Conservation (phyloP, 2,888 invertebrate genomes). For the Tromatobia lineatoria region DNA sequence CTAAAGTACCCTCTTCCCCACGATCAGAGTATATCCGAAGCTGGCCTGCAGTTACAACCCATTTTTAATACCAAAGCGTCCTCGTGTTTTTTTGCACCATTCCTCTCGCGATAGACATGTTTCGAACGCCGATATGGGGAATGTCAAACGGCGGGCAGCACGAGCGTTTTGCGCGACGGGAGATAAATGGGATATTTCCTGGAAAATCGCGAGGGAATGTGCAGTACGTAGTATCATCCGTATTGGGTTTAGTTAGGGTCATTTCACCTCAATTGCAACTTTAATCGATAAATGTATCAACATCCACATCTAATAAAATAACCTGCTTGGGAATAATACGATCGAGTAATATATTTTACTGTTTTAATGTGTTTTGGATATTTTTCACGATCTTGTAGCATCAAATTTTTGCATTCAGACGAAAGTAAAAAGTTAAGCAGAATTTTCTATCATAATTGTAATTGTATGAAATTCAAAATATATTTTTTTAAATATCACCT, state of each 20-base stretch:
- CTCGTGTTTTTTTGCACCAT: slow-evolving; percentile 35
- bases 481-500: too few relatives aligned
- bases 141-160: slow-evolving; percentile 43
- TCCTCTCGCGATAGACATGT: slow-evolving; percentile 49
- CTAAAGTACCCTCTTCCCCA: neutral
- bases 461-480: too few relatives aligned
- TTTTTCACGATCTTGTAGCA: neutral
- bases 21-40: slow-evolving; percentile 58
- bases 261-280: slow-evolving; percentile 17
- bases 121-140: slow-evolving; percentile 48
- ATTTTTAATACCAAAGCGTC: slow-evolving; percentile 51
- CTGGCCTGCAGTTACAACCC: slow-evolving; percentile 48
- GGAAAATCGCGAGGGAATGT: slow-evolving; percentile 40
- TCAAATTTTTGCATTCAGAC: too few relatives aligned
- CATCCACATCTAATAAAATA: neutral
- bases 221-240: slow-evolving; percentile 20
- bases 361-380: neutral
- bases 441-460: too few relatives aligned
- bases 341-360: neutral
- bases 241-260: neutral
- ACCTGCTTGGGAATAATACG: neutral
- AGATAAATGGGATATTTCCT: slow-evolving; percentile 61
- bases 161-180: slow-evolving; percentile 51
- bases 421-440: too few relatives aligned
- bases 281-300: neutral